Percentiles rank a stretch among this genome's conserved stretches.
These are phyloP conservation scores for Acromyrmex heyeri DNA, from an alignment of 1,140 invertebrate genomes.

Conservation along the genomic window DNA sequence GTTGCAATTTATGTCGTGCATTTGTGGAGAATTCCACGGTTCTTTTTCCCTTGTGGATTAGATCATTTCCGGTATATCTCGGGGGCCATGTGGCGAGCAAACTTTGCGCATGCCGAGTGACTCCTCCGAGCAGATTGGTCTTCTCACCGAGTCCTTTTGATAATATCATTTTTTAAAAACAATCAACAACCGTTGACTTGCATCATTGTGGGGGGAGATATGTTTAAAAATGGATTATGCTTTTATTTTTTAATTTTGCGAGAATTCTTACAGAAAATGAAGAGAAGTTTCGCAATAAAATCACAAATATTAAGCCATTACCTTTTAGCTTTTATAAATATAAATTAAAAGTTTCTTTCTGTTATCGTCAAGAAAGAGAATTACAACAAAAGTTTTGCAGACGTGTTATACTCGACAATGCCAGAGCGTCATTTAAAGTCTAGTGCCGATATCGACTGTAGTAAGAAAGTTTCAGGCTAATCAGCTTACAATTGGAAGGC, in stretches of 20 bases:
- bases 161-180: conserved; percentile 17
- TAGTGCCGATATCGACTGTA: conserved; percentile 35
- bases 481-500: conserved; percentile 6
- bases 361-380: not conserved
- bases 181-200: not conserved
- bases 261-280: not conserved
- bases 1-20: not conserved
- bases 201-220: not conserved
- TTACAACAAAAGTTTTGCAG: not conserved
- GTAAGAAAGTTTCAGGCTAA: conserved; percentile 43
- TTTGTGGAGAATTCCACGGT: conserved; percentile 12
- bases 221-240: not conserved
- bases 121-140: conserved; percentile 28
- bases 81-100: conserved; percentile 50
- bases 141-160: not conserved
- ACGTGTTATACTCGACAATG: not conserved
- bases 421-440: conserved; percentile 32
- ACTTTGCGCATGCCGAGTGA: conserved; percentile 29
- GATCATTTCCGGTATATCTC: conserved; percentile 41
- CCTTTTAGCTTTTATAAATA: not conserved
- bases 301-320: not conserved
- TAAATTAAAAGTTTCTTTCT: conserved; percentile 14
- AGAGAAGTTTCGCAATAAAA: not conserved
- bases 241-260: conserved; percentile 5
- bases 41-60: conserved; percentile 9